Base-by-base conservation (phyloP, 2,888 invertebrate genomes). In the Euproctis similis region DNA sequence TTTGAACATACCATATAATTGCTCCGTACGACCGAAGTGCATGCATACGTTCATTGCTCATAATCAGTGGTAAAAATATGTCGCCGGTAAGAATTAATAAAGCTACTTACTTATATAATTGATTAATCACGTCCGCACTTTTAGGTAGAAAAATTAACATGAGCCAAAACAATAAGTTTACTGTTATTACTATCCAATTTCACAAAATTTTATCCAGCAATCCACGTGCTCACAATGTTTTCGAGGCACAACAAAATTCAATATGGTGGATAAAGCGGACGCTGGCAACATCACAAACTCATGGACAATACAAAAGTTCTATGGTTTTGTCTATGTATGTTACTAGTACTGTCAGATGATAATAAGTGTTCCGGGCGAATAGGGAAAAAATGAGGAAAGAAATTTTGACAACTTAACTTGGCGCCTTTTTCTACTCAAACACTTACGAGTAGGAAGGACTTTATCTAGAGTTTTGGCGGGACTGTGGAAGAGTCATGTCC, bases 181-280 rank as follows among this genome's bases (percentile, higher is more conserved):
- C 54, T 58, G 66, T 52, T 62, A 59, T 53, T 71, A 82, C 81
- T 77, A 63, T 67, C 57, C 63, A 82, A 78, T 80, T 82, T 77
- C 65, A 68, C 66, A 49, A 64, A 71, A 62, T 63, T 58, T 60
- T 61, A 65, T 70, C 72, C 57, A 74, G 78, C 62, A 68, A 75
- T 89, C 88, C 89, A 89, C 89, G 89, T 89, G 89, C 89, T 88
- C 86, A 85, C 87, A 87, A 87, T 88, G 88, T 89, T 89, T 88
- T 88, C 77, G 65, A 80, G 67, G 82, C 84, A 86, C 85, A 86
- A 77, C 78, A 85, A 84, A 82, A 85, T 82, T 78, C 88, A 89
- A 89, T 85, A 89, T 90, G 89, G 89, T 89, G 37, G 46, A 30
- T 28, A 16, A 4, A 4, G 4, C 14, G 4, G 14, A 14, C 14